Percentiles rank a stretch among this genome's conserved stretches.
phyloP scores from a whole-genome alignment of 1,140 invertebrate species.

The Geopemphigus sp. region DNA sequence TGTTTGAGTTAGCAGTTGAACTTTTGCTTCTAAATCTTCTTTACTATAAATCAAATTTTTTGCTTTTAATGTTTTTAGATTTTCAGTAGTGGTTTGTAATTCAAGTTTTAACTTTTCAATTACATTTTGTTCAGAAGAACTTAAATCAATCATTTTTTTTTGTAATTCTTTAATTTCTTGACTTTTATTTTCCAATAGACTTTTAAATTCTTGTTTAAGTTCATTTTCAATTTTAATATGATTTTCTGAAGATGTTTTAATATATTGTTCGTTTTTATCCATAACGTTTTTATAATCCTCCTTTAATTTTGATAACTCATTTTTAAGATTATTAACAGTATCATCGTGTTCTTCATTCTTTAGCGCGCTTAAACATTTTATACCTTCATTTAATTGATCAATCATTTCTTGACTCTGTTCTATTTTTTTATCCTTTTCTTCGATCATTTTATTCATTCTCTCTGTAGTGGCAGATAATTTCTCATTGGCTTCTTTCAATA shows the following conservation, averaged over 20 bases:
- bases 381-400: constrained; percentile 42
- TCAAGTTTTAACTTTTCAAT: constrained; percentile 20
- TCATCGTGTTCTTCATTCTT: constrained; percentile 44
- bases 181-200: neutral
- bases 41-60: neutral
- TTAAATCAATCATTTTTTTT: neutral
- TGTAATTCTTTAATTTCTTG: constrained; percentile 2
- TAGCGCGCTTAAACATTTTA: constrained; percentile 36
- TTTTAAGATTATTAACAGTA: constrained; percentile 30
- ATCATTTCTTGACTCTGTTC: constrained; percentile 47
- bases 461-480: constrained; percentile 34
- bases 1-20: neutral
- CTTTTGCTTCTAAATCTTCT: neutral
- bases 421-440: constrained; percentile 44
- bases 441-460: constrained; percentile 28
- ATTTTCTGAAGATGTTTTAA: neutral
- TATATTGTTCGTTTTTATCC: constrained; percentile 15
- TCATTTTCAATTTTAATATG: constrained; percentile 8
- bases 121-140: neutral
- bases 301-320: constrained; percentile 29
- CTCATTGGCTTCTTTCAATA: constrained; percentile 41
- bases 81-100: neutral
- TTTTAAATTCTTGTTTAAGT: constrained; percentile 2
- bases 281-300: constrained; percentile 14
- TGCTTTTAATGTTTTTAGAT: neutral